Evolutionary conservation across 2,797 vertebrate genomes (phyloP).

Genomic region (Scyliorhinus canicula): DNA sequence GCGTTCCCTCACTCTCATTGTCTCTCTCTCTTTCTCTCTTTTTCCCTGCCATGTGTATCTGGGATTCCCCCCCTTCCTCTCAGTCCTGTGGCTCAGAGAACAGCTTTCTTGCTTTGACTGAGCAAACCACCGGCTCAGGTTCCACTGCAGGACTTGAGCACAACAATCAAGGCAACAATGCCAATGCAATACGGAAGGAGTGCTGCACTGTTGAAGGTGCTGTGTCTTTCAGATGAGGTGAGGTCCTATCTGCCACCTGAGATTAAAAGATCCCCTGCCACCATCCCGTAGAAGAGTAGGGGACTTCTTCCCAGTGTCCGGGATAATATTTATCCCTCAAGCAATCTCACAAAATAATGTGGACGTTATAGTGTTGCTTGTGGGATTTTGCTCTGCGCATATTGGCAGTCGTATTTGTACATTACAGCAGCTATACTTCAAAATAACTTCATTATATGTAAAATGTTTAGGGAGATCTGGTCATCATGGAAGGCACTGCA

Average conservation of each 20-base stretch:
- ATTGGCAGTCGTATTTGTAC: neutral
- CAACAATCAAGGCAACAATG: too few species aligned
- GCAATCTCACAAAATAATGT: neutral
- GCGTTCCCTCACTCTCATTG: neutral
- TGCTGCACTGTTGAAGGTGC: too few species aligned
- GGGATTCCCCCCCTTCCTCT: too few species aligned
- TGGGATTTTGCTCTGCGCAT: too few species aligned
- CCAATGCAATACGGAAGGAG: too few species aligned
- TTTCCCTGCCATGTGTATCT: too few species aligned
- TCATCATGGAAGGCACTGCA: neutral
- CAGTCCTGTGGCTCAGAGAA: too few species aligned
- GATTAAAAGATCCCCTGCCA: neutral
- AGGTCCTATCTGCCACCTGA: neutral
- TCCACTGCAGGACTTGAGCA: too few species aligned
- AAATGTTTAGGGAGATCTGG: neutral
- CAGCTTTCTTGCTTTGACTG: too few species aligned
- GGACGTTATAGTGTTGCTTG: too few species aligned
- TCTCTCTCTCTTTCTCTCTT: neutral
- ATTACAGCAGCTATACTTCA: neutral
- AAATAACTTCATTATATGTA: neutral
- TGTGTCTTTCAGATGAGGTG: too few species aligned
- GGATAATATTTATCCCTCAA: neutral
- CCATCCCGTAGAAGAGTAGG: neutral
- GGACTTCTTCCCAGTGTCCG: neutral
- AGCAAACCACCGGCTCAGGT: too few species aligned